These are phyloP conservation scores for Ormyrus labotus DNA, from an alignment of 2,888 invertebrate species.

Conservation along the genomic window DNA sequence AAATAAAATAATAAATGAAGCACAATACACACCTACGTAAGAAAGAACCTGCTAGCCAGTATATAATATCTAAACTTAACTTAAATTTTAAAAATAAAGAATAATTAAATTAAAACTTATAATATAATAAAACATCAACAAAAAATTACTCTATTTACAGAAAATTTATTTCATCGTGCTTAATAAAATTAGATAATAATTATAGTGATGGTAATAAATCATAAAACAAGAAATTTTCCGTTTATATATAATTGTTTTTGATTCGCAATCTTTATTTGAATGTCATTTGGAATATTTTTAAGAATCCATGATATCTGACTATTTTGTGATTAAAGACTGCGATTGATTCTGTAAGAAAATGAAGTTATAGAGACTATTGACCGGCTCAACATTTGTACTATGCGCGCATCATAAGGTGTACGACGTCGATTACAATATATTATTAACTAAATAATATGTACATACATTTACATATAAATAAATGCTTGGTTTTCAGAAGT, in stretches of 20 bases:
- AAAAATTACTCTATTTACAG: conserved; percentile 74
- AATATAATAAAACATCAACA: conserved; percentile 58
- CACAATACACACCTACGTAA: conserved; percentile 46
- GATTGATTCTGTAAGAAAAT: conserved; percentile 36
- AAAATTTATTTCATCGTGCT: conserved; percentile 68
- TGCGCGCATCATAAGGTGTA: conserved; percentile 45
- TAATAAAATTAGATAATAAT: conserved; percentile 53
- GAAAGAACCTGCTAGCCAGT: conserved; percentile 27
- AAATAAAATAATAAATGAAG: conserved; percentile 48
- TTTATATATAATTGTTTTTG: conserved; percentile 42
- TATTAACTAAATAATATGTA: conserved; percentile 64
- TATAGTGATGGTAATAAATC: conserved; percentile 60
- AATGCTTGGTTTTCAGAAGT: conserved; percentile 60
- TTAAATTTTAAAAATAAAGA: conserved; percentile 26
- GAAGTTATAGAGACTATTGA: conserved; percentile 46
- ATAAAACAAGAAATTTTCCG: conserved; percentile 62
- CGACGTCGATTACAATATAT: conserved; percentile 54
- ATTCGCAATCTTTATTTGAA: conserved; percentile 57
- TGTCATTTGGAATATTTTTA: conserved; percentile 59
- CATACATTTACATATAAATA: conserved; percentile 67
- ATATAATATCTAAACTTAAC: conserved; percentile 36
- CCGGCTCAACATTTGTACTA: conserved; percentile 54
- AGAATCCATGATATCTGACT: conserved; percentile 67
- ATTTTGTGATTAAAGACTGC: conserved; percentile 50
- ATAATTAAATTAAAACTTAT: conserved; percentile 32